phyloP scores from a whole-genome alignment of 2,113 vertebrate genomes.

The Planiliza haematocheilus region DNA sequence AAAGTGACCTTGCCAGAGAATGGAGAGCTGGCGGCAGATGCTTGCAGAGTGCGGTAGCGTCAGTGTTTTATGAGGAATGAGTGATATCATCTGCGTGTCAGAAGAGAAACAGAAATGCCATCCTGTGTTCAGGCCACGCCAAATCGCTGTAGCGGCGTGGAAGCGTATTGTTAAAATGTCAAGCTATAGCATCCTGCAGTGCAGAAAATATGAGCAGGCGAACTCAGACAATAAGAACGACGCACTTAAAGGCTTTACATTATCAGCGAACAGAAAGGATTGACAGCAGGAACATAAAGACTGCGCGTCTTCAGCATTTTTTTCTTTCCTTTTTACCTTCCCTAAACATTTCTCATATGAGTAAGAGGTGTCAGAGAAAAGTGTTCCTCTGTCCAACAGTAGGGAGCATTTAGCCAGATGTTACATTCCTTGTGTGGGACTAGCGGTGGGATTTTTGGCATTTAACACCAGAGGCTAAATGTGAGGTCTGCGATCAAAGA shows the following conservation, averaged over 20 bases:
- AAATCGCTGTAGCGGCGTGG: slow-evolving; percentile 4
- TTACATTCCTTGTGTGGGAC: background rate
- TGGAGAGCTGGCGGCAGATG: slow-evolving; percentile 27
- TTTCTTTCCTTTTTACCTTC: too few relatives aligned
- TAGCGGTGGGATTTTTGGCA: background rate
- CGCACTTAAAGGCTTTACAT: slow-evolving; percentile 15
- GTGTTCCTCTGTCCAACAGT: background rate
- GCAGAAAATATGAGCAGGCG: slow-evolving; percentile 30
- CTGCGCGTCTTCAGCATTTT: background rate
- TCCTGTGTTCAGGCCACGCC: slow-evolving; percentile 2
- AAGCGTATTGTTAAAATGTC: slow-evolving; percentile 37
- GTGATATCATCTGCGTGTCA: slow-evolving; percentile 55
- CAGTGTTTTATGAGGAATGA: slow-evolving; percentile 44
- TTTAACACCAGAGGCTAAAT: background rate
- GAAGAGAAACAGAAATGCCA: slow-evolving; percentile 26
- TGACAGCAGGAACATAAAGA: background rate
- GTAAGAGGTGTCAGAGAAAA: background rate
- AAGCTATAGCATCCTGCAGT: background rate
- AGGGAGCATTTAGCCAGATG: slow-evolving; percentile 7
- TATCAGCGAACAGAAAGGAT: background rate
- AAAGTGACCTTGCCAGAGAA: slow-evolving; percentile 34
- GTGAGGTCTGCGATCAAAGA: background rate
- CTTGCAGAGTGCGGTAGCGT: slow-evolving; percentile 16
- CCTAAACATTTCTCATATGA: too few relatives aligned
- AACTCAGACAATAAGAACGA: slow-evolving; percentile 2